Evolutionary conservation across 2,113 vertebrate genomes (phyloP).

Genomic region (Columbina picui): DNA sequence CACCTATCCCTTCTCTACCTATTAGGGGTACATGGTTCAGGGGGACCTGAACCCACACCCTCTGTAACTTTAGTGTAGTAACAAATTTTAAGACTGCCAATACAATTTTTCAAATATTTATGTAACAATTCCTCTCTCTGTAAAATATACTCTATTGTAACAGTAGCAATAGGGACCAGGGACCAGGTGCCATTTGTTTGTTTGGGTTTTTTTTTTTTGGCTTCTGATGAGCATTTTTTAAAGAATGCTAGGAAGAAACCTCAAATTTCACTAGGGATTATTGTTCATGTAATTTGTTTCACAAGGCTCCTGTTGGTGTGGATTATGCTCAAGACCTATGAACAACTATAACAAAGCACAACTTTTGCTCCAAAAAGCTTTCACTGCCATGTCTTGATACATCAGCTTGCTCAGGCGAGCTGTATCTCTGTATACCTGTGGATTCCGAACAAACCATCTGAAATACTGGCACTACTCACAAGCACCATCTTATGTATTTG

Average conservation of each 20-base stretch:
- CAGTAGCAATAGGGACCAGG: background rate
- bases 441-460: background rate
- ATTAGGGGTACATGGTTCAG: background rate
- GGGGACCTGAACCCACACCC: fast-evolving
- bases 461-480: background rate
- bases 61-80: background rate
- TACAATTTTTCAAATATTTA: background rate
- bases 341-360: background rate
- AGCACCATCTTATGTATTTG: background rate
- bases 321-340: background rate
- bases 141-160: background rate
- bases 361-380: background rate
- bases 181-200: background rate
- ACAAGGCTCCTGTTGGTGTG: background rate
- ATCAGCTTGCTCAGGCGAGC: background rate
- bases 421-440: background rate
- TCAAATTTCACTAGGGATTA: background rate
- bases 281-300: background rate
- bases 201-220: background rate
- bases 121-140: background rate
- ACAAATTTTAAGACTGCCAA: background rate
- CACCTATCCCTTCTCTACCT: background rate
- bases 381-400: background rate
- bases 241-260: background rate
- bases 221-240: no score